Evolutionary conservation across 1,140 invertebrate species (phyloP).

Genomic region (Philotrypesis tridentata): DNA sequence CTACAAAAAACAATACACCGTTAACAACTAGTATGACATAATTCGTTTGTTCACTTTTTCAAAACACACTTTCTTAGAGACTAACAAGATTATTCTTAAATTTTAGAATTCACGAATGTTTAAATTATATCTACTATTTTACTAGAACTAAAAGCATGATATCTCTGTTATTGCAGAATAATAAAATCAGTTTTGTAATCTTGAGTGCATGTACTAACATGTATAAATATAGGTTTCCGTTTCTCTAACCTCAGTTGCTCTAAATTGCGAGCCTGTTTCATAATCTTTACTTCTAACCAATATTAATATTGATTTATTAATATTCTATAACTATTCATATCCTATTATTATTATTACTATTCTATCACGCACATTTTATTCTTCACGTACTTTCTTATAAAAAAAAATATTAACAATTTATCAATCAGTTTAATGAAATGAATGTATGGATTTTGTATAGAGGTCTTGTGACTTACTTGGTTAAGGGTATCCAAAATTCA

Average conservation of each 20-base stretch:
- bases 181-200: neutral
- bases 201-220: slow-evolving; percentile 27
- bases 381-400: too few species aligned
- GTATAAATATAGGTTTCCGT: neutral
- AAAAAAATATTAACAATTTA: too few species aligned
- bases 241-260: neutral
- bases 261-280: neutral
- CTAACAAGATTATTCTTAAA: neutral
- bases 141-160: slow-evolving; percentile 33
- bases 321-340: too few species aligned
- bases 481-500: too few species aligned
- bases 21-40: slow-evolving; percentile 68
- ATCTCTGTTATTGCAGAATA: slow-evolving; percentile 10
- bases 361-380: too few species aligned
- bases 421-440: too few species aligned
- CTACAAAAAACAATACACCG: slow-evolving; percentile 60
- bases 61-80: slow-evolving; percentile 5
- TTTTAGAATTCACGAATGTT: slow-evolving; percentile 1
- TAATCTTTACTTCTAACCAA: too few species aligned
- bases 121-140: slow-evolving; percentile 30
- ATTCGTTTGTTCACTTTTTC: slow-evolving; percentile 54
- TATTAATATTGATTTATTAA: too few species aligned
- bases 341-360: too few species aligned
- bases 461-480: too few species aligned
- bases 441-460: too few species aligned